Base-by-base conservation (phyloP, 2,113 vertebrate species). In the Proteles cristata region DNA sequence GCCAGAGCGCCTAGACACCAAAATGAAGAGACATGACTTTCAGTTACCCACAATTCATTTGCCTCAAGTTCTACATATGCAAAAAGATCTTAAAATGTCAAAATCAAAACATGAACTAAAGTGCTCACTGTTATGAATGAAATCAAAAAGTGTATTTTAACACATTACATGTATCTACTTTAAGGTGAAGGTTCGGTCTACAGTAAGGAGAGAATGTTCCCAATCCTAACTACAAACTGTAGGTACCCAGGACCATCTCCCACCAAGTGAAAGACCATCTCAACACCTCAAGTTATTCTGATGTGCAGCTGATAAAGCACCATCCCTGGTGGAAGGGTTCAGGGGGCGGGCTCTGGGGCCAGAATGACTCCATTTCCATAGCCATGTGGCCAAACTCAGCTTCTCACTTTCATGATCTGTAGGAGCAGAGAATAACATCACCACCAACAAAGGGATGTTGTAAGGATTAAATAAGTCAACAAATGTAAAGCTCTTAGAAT, bases 1-100 rank as follows among this genome's bases (percentile, higher is more conserved):
- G 28, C 33, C 81, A 95, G 76, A 50, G 33, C 53, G 17, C 61
- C 35, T 65, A 35, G 48, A 35, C 25, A 69, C 23, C 45, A 84
- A 93, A 87, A 84, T 4, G 63, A 11, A 88, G 9, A 95, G 26
- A 58, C 7, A 79, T 26, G 19, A n/a, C 39, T 65, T 90, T 76
- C 53, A 84, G 80, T 84, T 73, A 86, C 80, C 21, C 58, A 50
- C 81, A 85, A 94, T 95, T 91, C 43, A 86, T 2, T 11, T 93
- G 85, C 16, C 84, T 96, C 43, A 35, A 93, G 9, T 69, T 68
- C 58, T 76, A 74, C 61, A 45, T 93, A 74, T 43, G 35, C 80
- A 71, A 91, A 96, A 69, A 1, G 31, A 79, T 1, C 21, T 89
- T 45, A 93, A 86, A 96, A 82, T 26, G 43, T 91, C 43, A 35